Percentiles rank a stretch among this genome's conserved stretches.
These are phyloP conservation scores for Ganaspis sp. DNA, from an alignment of 1,140 invertebrate genomes.

Conservation along the genomic window DNA sequence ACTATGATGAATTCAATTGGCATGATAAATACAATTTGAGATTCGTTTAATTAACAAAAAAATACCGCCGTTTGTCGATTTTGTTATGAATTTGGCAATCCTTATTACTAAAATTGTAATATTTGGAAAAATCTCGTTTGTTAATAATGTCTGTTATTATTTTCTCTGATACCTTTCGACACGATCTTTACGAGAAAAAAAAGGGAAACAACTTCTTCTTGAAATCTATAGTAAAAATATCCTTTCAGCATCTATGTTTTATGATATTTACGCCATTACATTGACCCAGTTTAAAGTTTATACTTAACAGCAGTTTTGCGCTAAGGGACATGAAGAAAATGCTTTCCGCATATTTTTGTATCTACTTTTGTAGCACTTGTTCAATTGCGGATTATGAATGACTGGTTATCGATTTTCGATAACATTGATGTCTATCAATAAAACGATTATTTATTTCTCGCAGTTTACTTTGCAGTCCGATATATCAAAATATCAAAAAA, in stretches of 20 bases:
- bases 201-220: background rate
- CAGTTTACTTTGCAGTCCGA: background rate
- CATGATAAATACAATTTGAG: too few species aligned
- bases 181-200: conserved; percentile 38
- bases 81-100: too few species aligned
- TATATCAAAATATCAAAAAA: background rate
- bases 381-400: conserved; percentile 9
- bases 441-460: conserved; percentile 28
- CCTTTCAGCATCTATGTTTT: background rate
- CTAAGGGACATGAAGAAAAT: background rate
- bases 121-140: too few species aligned
- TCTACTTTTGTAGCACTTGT: conserved; percentile 31
- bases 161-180: conserved; percentile 53
- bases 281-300: conserved; percentile 8
- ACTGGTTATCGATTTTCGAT: conserved; percentile 5
- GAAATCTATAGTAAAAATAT: background rate
- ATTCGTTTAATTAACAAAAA: too few species aligned
- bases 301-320: background rate
- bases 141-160: conserved; percentile 61
- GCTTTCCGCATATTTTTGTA: conserved; percentile 25
- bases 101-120: too few species aligned
- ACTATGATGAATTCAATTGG: too few species aligned
- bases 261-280: background rate
- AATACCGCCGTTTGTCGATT: too few species aligned
- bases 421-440: background rate